Evolutionary conservation across 1,140 invertebrate species (phyloP), one percentile per base, ranked within the genome.

Genomic region (Papilio dardanus): DNA sequence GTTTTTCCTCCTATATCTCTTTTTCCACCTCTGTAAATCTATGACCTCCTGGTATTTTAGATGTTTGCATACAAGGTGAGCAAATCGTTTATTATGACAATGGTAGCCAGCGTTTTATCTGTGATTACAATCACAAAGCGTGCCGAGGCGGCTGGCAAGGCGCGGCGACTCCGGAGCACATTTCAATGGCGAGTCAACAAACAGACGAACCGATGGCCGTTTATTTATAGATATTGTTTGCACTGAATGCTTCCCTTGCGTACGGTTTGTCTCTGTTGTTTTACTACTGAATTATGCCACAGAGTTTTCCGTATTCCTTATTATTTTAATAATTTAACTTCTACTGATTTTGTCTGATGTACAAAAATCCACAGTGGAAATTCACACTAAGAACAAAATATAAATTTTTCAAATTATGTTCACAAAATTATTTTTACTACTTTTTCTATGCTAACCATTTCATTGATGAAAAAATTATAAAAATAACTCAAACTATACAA

Each of bases 101-200:
- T 12, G 21, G 33, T 24, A 69, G 67, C 67, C 67, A 69, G 24
- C 19, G 67, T 21, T 69, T 69, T 69, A 69, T 69, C 67, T 69
- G 33, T 40, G 54, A 69, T 69, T 37, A 37, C 67, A 69, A 67
- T 4, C 65, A 69, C 42, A 69, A 69, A 69, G 31, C 19, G n/a
- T n/a, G n/a, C n/a, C n/a, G n/a, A 24, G 67, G n/a, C 33, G 35
- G 3, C 33, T 21, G 35, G n/a, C 67, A 10, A 37, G n/a, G 10
- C 12, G 35, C 10, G 19, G 67, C 21, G 24, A 66, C 65, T 12
- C 14, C 28, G 28, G 30, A 40, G 21, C 35, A 4, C 31, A 24
- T 37, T 69, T 40, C 35, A 69, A 69, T 69, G 35, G 33, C 35
- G 67, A 69, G 67, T 69, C 67, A 69, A 66, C 65, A 66, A 66